Percentiles rank a stretch among this genome's conserved stretches.
phyloP scores from a whole-genome alignment of 2,797 vertebrate genomes.

The Antrozous pallidus region DNA sequence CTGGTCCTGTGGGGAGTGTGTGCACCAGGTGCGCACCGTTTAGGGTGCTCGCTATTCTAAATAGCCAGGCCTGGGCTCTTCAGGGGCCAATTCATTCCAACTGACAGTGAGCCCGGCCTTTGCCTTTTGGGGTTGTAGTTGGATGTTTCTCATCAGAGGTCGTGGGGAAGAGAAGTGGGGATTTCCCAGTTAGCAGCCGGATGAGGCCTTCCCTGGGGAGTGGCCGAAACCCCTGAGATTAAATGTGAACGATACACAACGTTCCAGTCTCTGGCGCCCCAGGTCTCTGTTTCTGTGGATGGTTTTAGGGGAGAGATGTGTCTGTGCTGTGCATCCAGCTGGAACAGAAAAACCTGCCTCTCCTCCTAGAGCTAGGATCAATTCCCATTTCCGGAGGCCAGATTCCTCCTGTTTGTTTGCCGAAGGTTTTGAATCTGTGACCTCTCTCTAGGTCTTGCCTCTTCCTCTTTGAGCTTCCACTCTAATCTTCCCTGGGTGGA shows the following conservation, averaged over 20 bases:
- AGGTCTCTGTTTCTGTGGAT: neutral
- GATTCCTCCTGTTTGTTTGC: neutral
- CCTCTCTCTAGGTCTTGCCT: neutral
- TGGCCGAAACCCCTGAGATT: neutral
- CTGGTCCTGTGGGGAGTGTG: neutral
- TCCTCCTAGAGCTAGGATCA: neutral
- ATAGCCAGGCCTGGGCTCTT: neutral
- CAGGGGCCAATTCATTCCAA: neutral
- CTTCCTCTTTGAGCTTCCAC: neutral
- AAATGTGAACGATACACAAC: neutral
- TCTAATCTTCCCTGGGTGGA: neutral
- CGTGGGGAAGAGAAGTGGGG: neutral
- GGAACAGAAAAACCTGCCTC: neutral
- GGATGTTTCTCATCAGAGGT: neutral
- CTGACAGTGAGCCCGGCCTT: neutral
- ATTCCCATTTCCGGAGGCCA: neutral
- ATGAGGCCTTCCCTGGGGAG: neutral
- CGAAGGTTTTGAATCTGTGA: neutral
- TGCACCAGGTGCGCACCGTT: neutral
- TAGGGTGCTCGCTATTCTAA: fast-evolving
- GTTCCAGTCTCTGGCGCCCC: neutral
- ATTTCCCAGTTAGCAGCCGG: neutral
- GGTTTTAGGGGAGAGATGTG: neutral
- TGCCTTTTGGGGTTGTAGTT: neutral
- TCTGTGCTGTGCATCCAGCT: neutral